These are phyloP conservation scores for Trichonephila inaurata DNA, from an alignment of 1,140 invertebrate genomes.

Conservation along the genomic window DNA sequence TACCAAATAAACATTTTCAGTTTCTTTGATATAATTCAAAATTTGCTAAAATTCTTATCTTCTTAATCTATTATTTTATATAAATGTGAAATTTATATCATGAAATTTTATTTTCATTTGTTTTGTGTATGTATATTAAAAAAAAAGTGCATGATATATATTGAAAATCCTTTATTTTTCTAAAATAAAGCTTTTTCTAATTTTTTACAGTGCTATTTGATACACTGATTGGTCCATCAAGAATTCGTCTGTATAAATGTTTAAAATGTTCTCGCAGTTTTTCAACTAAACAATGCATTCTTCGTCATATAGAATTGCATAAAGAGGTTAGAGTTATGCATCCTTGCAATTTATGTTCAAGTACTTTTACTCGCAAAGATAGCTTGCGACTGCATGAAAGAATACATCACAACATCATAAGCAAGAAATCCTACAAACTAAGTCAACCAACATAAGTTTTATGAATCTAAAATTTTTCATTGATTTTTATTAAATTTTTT, in stretches of 20 bases:
- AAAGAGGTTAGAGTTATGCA: conserved; percentile 22
- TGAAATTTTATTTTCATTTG: too few species aligned
- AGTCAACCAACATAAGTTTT: neutral
- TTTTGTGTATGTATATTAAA: too few species aligned
- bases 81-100: too few species aligned
- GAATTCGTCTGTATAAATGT: neutral
- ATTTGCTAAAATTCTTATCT: too few species aligned
- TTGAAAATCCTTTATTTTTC: too few species aligned
- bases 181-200: neutral
- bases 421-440: neutral
- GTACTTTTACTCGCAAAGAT: conserved; percentile 27
- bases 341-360: neutral
- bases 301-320: conserved; percentile 11
- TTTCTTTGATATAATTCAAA: too few species aligned
- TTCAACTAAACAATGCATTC: neutral
- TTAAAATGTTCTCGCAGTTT: neutral
- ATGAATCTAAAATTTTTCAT: neutral
- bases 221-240: neutral
- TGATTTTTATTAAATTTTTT: too few species aligned
- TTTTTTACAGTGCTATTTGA: neutral
- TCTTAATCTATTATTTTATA: too few species aligned
- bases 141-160: too few species aligned
- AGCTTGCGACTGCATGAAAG: conserved; percentile 15
- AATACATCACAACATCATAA: neutral
- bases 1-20: too few species aligned